A percentile compares a stretch with the other conserved stretches of the same genome.
Evolutionary conservation across 2,797 vertebrate species (phyloP).

Genomic region (Argentina silus): DNA sequence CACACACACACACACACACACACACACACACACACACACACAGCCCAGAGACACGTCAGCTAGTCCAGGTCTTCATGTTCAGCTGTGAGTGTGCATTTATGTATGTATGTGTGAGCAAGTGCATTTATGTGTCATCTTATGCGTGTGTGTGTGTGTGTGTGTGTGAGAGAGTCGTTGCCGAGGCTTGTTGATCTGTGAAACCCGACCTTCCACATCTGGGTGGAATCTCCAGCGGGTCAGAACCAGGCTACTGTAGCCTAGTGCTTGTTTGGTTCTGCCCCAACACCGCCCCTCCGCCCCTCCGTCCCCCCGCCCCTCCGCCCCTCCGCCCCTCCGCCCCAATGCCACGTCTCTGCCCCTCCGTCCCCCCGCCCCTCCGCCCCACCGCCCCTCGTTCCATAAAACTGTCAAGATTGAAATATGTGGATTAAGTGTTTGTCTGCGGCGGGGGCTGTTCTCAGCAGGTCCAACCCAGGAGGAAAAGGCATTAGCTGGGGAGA

Average conservation of each 20-base stretch:
- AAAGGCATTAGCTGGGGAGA: constrained; percentile 76
- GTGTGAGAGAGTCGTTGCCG: constrained; percentile 46
- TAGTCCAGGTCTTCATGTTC: constrained; percentile 55
- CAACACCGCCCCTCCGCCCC: constrained; percentile 62
- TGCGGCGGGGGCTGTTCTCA: constrained; percentile 59
- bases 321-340: constrained; percentile 51
- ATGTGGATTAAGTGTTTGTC: constrained; percentile 71
- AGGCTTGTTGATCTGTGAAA: constrained; percentile 75
- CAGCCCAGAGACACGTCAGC: constrained; percentile 47
- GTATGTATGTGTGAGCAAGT: constrained; percentile 25
- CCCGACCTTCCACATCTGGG: constrained; percentile 77
- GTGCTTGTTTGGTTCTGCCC: constrained; percentile 45
- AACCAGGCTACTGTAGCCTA: constrained; percentile 64
- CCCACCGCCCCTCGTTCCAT: constrained; percentile 73
- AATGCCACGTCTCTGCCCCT: constrained; percentile 63
- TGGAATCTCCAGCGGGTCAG: constrained; percentile 54
- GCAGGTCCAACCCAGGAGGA: constrained; percentile 72
- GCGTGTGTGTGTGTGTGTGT: constrained; percentile 21
- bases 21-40: no score
- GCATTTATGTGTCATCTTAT: constrained; percentile 47
- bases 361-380: constrained; percentile 53
- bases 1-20: no score
- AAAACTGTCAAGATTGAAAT: constrained; percentile 80
- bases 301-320: constrained; percentile 63
- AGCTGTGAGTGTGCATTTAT: constrained; percentile 46